Evolutionary conservation across 2,113 vertebrate genomes (phyloP), one percentile per base, ranked within the genome.

Genomic region (Pholis gunnellus): DNA sequence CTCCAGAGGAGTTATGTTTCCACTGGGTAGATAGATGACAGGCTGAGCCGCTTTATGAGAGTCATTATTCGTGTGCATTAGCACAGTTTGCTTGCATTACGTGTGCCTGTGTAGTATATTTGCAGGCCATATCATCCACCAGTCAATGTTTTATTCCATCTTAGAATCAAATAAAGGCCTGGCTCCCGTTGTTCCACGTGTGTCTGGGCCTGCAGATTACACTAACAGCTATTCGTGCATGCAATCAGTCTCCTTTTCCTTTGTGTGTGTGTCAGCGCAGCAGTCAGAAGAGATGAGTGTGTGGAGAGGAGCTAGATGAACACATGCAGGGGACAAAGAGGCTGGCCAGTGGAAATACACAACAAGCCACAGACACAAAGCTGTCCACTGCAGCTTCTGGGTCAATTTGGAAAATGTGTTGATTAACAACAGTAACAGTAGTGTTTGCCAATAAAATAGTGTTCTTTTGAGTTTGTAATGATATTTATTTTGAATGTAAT

Each of bases 241-340:
- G 79, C 88, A 91, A 61, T 91, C 86, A 50, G 82, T 89, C 85
- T 92, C 66, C 82, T 79, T 87, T 81, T 63, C 77, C 81, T 89
- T 91, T 92, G 88, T 92, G 87, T 85, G 89, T 85, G 86, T 90
- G 91, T 90, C 90, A 93, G 92, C 72, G 9, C 82, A 79, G 87
- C 86, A 82, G 87, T 92, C 89, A 88, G 79, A 91, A 63, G 77
- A 88, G 90, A 92, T 86, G 85, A 89, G 82, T 79, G 89, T 92
- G 76, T 59, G 72, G 83, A 87, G 90, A 89, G 87, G 68, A 88
- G 75, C 78, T 80, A 88, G 78, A 89, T 70, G 83, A 90, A 88
- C 81, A 84, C 87, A 87, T 68, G 40, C 63, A 60, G 78, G 48
- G 87, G 77, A 92, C 90, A 92, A 92, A 93, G 85, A 91, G 87